These are phyloP conservation scores for Chelmon rostratus DNA, from an alignment of 2,797 vertebrate species.

Conservation along the genomic window DNA sequence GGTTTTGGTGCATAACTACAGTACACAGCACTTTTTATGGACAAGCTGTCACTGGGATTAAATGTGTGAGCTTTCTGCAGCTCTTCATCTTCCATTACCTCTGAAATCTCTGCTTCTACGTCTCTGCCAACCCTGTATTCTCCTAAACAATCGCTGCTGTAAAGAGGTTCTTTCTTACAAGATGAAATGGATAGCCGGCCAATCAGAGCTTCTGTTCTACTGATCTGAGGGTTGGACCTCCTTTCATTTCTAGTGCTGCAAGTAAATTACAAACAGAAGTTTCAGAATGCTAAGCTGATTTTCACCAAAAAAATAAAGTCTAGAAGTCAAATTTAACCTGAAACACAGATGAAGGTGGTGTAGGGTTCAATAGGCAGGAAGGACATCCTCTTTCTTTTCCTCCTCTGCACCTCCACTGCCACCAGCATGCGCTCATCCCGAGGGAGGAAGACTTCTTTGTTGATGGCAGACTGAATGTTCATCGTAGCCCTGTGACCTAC, in stretches of 20 bases:
- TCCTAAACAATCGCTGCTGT: conserved; percentile 22
- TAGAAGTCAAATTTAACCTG: conserved; percentile 85
- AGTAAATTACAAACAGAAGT: not conserved
- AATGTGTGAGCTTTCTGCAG: not conserved
- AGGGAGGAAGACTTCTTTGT: conserved; percentile 93
- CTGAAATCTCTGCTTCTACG: not conserved
- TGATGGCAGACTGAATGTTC: conserved; percentile 93
- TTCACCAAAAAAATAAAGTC: not conserved
- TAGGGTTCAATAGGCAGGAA: conserved; percentile 92
- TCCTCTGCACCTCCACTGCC: conserved; percentile 93
- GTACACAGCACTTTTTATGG: not conserved
- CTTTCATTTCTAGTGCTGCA: not conserved
- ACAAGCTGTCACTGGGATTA: not conserved
- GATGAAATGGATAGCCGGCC: not conserved
- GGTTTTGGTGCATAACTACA: no score
- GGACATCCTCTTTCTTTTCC: conserved; percentile 93
- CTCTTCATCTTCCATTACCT: not conserved
- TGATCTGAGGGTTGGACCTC: no score
- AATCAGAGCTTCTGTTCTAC: not conserved
- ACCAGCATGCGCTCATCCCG: conserved; percentile 93
- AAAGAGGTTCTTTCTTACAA: not conserved
- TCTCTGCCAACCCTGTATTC: not conserved
- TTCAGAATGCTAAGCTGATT: not conserved
- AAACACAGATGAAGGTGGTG: conserved; percentile 93
- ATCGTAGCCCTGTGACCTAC: conserved; percentile 77